Evolutionary conservation across 1,140 invertebrate genomes (phyloP).

Genomic region (Psilanteris sp.): DNA sequence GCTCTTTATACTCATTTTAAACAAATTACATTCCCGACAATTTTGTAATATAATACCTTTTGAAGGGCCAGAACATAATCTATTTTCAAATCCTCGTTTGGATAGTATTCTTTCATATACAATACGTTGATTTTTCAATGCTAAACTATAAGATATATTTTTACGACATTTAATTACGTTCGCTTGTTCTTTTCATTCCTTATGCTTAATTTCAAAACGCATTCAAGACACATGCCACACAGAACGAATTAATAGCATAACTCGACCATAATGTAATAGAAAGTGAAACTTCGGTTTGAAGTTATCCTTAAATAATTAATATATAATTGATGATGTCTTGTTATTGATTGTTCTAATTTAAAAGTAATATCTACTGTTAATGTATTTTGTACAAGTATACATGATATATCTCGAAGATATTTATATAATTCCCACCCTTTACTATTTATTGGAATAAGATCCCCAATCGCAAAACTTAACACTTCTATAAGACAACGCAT

Average conservation of each 20-base stretch:
- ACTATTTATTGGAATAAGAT: background rate
- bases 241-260: conserved; percentile 29
- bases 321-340: conserved; percentile 42
- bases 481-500: background rate
- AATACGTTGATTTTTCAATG: conserved; percentile 33
- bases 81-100: conserved; percentile 8
- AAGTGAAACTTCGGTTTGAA: conserved; percentile 55
- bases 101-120: conserved; percentile 20
- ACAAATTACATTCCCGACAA: background rate
- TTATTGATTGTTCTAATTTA: background rate
- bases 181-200: conserved; percentile 36
- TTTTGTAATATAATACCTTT: conserved; percentile 1
- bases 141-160: conserved; percentile 38
- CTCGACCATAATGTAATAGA: conserved; percentile 40
- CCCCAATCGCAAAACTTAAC: background rate
- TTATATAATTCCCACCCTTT: background rate
- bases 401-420: background rate
- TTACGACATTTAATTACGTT: conserved; percentile 12
- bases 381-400: conserved; percentile 20
- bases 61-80: conserved; percentile 1
- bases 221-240: conserved; percentile 33
- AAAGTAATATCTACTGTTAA: conserved; percentile 13
- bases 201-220: conserved; percentile 46
- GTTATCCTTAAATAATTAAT: conserved; percentile 30
- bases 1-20: no score